Conservation (phyloP, 2,113 vertebrate species). For the Bos javanicus region DNA sequence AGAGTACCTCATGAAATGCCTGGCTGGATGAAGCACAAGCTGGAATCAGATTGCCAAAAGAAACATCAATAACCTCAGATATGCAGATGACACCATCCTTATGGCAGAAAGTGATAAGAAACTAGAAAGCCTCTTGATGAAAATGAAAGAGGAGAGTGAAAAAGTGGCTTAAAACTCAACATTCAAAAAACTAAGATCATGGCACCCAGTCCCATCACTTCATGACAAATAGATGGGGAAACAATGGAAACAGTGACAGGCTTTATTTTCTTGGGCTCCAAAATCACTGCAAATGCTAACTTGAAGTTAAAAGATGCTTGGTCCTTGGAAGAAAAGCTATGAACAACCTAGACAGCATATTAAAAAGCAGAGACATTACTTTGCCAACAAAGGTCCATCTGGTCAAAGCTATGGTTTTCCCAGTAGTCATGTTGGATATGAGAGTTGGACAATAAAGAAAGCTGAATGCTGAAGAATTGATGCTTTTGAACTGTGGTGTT, state of each 20-base stretch:
- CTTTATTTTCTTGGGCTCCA: neutral
- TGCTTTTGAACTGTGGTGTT: neutral
- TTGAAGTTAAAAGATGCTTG: neutral
- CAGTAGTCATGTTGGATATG: neutral
- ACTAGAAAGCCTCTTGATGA: neutral
- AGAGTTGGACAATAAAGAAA: neutral
- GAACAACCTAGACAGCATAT: neutral
- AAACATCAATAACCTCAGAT: neutral
- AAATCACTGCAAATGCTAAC: neutral
- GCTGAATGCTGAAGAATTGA: neutral
- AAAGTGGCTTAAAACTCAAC: neutral
- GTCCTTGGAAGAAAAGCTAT: neutral
- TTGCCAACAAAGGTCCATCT: neutral
- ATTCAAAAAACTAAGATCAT: neutral
- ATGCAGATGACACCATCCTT: neutral
- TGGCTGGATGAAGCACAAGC: neutral
- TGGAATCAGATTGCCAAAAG: neutral
- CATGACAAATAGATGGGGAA: neutral
- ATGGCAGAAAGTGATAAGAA: neutral
- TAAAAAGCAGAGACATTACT: neutral
- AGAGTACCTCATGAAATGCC: neutral
- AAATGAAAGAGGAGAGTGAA: neutral
- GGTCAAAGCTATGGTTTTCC: neutral
- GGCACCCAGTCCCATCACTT: neutral
- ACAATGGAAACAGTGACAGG: neutral